These are phyloP conservation scores for Drosophila cognata DNA, from an alignment of 2,888 invertebrate genomes.

Conservation along the genomic window DNA sequence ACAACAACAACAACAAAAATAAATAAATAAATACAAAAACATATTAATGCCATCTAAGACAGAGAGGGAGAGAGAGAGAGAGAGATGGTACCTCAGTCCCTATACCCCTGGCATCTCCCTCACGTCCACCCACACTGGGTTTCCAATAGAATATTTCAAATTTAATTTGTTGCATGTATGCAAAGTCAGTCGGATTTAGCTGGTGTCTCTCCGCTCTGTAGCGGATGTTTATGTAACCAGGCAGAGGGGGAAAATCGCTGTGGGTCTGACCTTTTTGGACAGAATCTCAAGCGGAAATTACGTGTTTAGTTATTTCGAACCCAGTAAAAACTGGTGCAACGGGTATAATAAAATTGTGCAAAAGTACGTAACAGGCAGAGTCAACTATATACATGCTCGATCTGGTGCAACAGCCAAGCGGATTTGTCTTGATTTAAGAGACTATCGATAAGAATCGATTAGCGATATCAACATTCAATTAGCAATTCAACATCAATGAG, in stretches of 20 bases:
- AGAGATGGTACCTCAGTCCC: neutral
- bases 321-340: neutral
- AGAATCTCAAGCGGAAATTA: conserved; percentile 48
- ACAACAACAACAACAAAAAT: conserved; percentile 28
- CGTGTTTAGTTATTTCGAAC: conserved; percentile 23
- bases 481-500: neutral
- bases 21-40: conserved; percentile 10
- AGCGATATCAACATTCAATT: too few relatives aligned
- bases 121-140: neutral
- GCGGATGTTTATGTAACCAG: conserved; percentile 51
- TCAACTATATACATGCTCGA: neutral
- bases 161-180: conserved; percentile 63
- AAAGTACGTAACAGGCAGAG: neutral
- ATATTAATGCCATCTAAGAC: conserved; percentile 29
- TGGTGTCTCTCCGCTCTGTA: neutral
- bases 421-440: neutral
- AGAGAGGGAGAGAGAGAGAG: conserved; percentile 10
- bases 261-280: conserved; percentile 39
- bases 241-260: neutral
- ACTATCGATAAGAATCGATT: neutral
- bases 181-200: conserved; percentile 26
- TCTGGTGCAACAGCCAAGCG: neutral
- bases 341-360: neutral
- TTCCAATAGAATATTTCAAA: conserved; percentile 27
- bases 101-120: neutral